Percentiles rank a stretch among this genome's conserved stretches.
These are phyloP conservation scores for Podotricha telesiphe DNA, from an alignment of 2,888 invertebrate species.

Conservation along the genomic window DNA sequence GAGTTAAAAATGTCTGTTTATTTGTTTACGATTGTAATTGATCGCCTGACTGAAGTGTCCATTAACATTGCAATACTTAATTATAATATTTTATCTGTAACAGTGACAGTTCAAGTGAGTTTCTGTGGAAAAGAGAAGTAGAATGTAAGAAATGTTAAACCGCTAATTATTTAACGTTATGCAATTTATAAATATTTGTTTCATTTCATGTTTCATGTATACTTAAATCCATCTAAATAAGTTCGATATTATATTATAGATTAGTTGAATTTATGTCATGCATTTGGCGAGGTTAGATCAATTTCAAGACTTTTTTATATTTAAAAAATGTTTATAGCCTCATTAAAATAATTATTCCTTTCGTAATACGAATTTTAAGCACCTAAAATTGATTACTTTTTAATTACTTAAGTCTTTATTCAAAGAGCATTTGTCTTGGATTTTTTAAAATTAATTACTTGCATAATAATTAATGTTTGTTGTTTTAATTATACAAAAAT, in stretches of 20 bases:
- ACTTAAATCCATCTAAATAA: background rate
- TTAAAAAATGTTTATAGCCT: conserved; percentile 5
- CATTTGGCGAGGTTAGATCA: conserved; percentile 1
- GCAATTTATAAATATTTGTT: conserved; percentile 5
- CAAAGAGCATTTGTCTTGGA: conserved; percentile 18
- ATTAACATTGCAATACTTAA: conserved; percentile 35
- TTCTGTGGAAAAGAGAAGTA: conserved; percentile 24
- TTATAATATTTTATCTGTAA: conserved; percentile 28
- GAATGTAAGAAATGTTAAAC: background rate
- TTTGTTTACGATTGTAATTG: conserved; percentile 30
- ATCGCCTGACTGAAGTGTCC: conserved; percentile 23
- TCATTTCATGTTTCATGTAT: background rate
- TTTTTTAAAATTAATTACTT: conserved; percentile 22
- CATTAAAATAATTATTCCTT: conserved; percentile 20
- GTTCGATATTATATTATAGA: background rate
- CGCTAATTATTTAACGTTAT: conserved; percentile 7
- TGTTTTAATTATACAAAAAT: conserved; percentile 37
- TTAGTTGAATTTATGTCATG: conserved; percentile 3
- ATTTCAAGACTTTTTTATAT: background rate
- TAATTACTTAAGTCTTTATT: conserved; percentile 20
- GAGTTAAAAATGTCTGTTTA: conserved; percentile 29
- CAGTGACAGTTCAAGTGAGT: conserved; percentile 38
- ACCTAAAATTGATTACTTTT: conserved; percentile 17
- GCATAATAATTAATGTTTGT: conserved; percentile 20
- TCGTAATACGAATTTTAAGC: conserved; percentile 15